Evolutionary conservation across 2,113 vertebrate genomes (phyloP).

Genomic region (human (Homo sapiens)): DNA sequence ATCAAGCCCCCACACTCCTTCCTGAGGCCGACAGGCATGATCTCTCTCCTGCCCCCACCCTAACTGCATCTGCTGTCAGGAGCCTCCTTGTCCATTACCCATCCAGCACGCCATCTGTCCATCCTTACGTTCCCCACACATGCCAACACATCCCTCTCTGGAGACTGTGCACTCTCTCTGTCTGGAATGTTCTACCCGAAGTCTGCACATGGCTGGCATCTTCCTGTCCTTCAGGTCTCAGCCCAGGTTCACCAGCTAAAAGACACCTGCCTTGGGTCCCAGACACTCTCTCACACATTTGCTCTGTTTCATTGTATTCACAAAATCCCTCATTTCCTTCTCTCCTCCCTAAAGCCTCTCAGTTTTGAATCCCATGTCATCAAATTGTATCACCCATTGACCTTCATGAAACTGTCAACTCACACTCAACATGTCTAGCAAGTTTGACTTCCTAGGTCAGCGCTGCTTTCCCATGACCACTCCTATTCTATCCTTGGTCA

Average conservation of each 20-base stretch:
- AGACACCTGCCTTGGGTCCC: neutral
- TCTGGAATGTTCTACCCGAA: neutral
- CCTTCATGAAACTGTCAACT: neutral
- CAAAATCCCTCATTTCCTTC: neutral
- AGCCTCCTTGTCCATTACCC: neutral
- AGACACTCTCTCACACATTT: neutral
- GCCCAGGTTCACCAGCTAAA: neutral
- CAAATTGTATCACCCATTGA: neutral
- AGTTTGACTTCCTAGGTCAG: neutral
- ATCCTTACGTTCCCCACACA: neutral
- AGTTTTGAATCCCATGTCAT: neutral
- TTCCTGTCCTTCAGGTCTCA: neutral
- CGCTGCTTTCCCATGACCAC: neutral
- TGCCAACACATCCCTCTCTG: neutral
- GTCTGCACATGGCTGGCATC: neutral
- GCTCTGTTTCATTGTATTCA: neutral
- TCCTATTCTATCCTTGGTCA: neutral
- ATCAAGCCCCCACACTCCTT: neutral
- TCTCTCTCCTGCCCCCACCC: neutral
- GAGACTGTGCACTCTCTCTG: neutral
- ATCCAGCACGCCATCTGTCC: neutral
- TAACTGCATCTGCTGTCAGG: neutral
- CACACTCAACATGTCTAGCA: neutral
- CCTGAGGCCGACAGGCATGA: no score
- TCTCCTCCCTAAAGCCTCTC: neutral